Base-by-base conservation (phyloP, 2,888 invertebrate genomes). In the Trachelus iudaicus region DNA sequence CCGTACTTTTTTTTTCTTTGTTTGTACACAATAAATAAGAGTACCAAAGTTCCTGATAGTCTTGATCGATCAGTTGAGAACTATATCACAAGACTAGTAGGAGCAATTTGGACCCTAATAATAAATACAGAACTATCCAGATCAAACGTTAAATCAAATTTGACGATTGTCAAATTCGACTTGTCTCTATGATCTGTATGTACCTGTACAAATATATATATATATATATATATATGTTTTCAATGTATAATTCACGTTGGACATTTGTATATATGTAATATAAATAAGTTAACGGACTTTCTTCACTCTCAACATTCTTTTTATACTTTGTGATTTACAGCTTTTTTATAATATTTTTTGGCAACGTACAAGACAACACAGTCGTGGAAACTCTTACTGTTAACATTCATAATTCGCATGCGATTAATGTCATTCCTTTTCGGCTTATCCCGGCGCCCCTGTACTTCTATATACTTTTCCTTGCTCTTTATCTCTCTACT, bases 21-120 rank as follows among this genome's bases (percentile, higher is more conserved):
- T 31, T 15, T 31, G 69, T 76, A 81, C 73, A 79, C 78, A 81
- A 80, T 80, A 71, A 81, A 81, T 34, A 56, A 56, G 23, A 56
- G 56, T 56, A 23, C 56, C 56, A 56, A 56, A 56, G 56, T 56
- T 56, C 23, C 56, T 56, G 6, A 6, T 1, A 56, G 56, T 23
- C 56, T 56, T 56, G 56, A 23, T 23, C 6, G 56, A 56, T 56
- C 23, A 56, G 9, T 23, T 56, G 56, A 56, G 56, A 23, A 56
- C 56, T 56, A 2, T 6, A 56, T 9, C 23, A 1, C 56, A 56
- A 56, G 56, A 56, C 56, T 56, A 23, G 23, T 9, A 56, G 56
- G 23, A 56, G 23, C 56, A 56, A 23, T 56, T 2, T 56, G 56
- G 56, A 56, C 23, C 56, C 23, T 56, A 56, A 56, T 56, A 23